Percentiles rank a stretch among this genome's conserved stretches.
Conservation (phyloP, 2,888 invertebrate species). For the Drosophila infuscata region DNA sequence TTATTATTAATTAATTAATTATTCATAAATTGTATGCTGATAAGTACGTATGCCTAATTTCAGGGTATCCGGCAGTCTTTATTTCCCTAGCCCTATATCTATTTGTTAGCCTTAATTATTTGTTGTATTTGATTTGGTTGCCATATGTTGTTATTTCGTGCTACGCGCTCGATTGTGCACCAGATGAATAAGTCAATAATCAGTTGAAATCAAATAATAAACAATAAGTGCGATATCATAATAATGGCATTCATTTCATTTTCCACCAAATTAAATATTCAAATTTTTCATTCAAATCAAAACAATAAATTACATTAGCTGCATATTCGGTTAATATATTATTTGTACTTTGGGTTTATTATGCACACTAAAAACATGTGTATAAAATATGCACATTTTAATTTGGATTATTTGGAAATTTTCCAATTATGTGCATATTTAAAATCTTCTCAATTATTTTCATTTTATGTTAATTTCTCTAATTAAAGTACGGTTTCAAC, state of each 20-base stretch:
- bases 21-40: not conserved
- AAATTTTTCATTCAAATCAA: not conserved
- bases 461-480: not conserved
- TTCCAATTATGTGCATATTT: not conserved
- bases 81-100: not conserved
- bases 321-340: not conserved
- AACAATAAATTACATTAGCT: not conserved
- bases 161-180: slow-evolving; percentile 31
- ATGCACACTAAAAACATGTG: not conserved
- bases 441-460: not conserved
- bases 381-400: not conserved
- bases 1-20: no score
- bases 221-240: slow-evolving; percentile 21
- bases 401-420: not conserved
- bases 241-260: slow-evolving; percentile 21
- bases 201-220: slow-evolving; percentile 23
- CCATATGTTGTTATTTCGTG: slow-evolving; percentile 24
- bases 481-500: not conserved
- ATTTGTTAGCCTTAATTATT: slow-evolving; percentile 12
- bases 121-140: slow-evolving; percentile 11
- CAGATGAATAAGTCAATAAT: slow-evolving; percentile 36
- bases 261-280: not conserved
- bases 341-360: not conserved
- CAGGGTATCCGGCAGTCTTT: not conserved
- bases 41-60: not conserved